Conservation (phyloP, 1,140 invertebrate species). For the Drosophila fuyamai region DNA sequence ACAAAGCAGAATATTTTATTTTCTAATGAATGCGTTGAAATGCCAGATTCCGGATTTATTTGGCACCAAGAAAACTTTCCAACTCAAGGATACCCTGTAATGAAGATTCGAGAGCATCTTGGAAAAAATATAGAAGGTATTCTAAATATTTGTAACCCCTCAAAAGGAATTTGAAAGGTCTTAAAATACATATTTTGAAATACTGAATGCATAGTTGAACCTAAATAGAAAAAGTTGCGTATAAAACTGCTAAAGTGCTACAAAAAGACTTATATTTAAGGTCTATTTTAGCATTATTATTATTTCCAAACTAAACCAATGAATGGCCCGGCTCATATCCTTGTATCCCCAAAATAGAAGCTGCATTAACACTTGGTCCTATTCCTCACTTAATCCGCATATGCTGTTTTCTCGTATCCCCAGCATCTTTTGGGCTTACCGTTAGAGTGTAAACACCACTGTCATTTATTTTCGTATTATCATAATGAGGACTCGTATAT, state of each 20-base stretch:
- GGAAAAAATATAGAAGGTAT: too few species aligned
- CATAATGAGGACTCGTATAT: constrained; percentile 83
- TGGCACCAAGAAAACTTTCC: not conserved
- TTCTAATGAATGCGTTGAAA: constrained; percentile 65
- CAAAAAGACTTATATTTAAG: not conserved
- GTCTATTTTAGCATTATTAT: constrained; percentile 5
- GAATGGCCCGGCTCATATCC: constrained; percentile 5
- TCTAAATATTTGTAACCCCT: too few species aligned
- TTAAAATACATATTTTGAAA: too few species aligned
- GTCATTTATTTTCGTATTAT: constrained; percentile 84
- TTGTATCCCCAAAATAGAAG: constrained; percentile 9
- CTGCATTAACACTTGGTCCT: constrained; percentile 39
- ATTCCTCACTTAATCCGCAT: constrained; percentile 12
- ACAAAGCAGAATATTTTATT: constrained; percentile 75
- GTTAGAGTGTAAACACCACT: constrained; percentile 69
- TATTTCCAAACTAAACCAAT: constrained; percentile 13
- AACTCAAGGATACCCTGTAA: constrained; percentile 14
- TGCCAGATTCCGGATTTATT: constrained; percentile 63
- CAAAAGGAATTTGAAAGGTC: too few species aligned
- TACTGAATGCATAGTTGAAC: too few species aligned
- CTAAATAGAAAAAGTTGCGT: too few species aligned
- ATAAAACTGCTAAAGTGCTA: too few species aligned
- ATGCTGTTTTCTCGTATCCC: not conserved
- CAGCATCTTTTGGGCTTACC: constrained; percentile 16
- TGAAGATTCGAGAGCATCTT: not conserved